Conservation (phyloP, 2,113 vertebrate species). For the Ceyx margarethae region DNA sequence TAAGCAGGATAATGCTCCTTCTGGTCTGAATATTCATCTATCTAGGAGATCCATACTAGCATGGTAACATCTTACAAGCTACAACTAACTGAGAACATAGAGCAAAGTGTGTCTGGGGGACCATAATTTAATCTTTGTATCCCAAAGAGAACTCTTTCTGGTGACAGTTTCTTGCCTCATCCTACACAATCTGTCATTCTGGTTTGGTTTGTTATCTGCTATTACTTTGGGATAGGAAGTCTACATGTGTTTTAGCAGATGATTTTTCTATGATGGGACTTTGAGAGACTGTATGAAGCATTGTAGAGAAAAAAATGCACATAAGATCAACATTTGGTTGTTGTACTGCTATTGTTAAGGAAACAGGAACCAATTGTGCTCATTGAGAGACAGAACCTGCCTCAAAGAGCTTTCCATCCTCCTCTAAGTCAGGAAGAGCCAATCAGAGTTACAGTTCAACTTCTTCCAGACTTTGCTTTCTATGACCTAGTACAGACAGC, state of each 20-base stretch:
- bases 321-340: neutral
- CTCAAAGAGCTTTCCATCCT: neutral
- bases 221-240: neutral
- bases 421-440: neutral
- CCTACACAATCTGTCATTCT: neutral
- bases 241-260: neutral
- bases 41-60: neutral
- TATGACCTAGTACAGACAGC: neutral
- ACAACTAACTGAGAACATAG: neutral
- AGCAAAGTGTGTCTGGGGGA: neutral
- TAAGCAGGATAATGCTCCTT: neutral
- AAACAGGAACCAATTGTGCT: neutral
- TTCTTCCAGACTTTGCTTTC: neutral
- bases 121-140: neutral
- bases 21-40: neutral
- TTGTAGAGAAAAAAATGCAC: neutral
- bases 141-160: neutral
- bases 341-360: neutral
- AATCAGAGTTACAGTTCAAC: neutral
- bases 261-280: neutral
- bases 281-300: neutral
- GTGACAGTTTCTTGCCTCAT: neutral
- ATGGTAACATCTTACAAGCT: neutral
- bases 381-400: neutral
- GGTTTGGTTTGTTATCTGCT: neutral